Percentiles rank a stretch among this genome's conserved stretches.
Conservation (phyloP, 92 coral and sea anemone genomes). For the Chrysogorgia sp. region DNA sequence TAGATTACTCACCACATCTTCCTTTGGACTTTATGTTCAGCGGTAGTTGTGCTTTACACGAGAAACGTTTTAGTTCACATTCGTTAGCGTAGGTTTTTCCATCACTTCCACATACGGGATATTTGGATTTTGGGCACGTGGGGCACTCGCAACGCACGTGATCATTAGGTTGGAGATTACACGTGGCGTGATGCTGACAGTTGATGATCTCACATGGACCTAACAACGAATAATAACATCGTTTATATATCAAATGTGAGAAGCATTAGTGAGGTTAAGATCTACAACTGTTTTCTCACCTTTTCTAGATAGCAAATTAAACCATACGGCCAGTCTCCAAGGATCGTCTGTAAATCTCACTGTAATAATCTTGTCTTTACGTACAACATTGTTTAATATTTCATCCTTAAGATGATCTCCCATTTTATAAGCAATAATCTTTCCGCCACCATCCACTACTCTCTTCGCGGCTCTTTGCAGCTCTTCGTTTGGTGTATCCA, state of each 20-base stretch:
- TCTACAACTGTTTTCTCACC: slow-evolving; percentile 12
- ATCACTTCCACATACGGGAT: slow-evolving; percentile 47
- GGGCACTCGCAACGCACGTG: slow-evolving; percentile 29
- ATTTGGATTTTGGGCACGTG: slow-evolving; percentile 20
- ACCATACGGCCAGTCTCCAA: slow-evolving; percentile 34
- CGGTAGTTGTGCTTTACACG: slow-evolving; percentile 9
- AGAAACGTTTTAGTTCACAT: slow-evolving; percentile 17
- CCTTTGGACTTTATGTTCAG: slow-evolving; percentile 23
- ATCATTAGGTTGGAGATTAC: slow-evolving; percentile 10
- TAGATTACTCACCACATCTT: slow-evolving; percentile 20
- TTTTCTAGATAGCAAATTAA: slow-evolving; percentile 33
- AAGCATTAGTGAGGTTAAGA: too few relatives aligned
- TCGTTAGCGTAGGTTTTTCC: slow-evolving; percentile 15
- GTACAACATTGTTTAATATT: background rate
- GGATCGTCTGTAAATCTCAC: slow-evolving; percentile 13
- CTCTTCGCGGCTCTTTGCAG: slow-evolving; percentile 32
- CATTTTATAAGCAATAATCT: slow-evolving; percentile 22
- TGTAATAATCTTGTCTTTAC: slow-evolving; percentile 3
- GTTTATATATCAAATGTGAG: background rate
- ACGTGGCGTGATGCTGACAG: slow-evolving; percentile 31
- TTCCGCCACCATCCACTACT: slow-evolving; percentile 18
- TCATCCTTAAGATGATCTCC: slow-evolving; percentile 8
- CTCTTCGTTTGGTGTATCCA: slow-evolving; percentile 2
- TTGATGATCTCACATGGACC: slow-evolving; percentile 28
- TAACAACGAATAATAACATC: background rate